These are phyloP conservation scores for Phymastichus coffea DNA, from an alignment of 1,140 invertebrate species.

Conservation along the genomic window DNA sequence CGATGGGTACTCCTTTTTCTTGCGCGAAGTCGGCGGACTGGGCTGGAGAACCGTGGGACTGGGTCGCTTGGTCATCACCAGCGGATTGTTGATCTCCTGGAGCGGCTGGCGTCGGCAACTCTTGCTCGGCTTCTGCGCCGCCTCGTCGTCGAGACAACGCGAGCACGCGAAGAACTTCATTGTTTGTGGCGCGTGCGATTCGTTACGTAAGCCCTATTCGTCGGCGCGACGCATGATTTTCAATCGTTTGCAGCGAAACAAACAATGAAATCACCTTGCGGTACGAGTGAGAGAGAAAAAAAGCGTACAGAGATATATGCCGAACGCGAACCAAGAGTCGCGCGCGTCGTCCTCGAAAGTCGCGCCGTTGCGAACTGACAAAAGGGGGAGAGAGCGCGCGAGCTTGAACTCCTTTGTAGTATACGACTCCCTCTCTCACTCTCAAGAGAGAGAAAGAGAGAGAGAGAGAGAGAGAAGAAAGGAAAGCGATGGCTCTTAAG, in stretches of 20 bases:
- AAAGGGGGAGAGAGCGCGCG: neutral
- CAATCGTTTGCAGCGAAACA: slow-evolving; percentile 16
- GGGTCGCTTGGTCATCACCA: slow-evolving; percentile 46
- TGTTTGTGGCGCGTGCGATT: slow-evolving; percentile 25
- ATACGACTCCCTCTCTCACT: neutral
- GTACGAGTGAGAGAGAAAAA: no score
- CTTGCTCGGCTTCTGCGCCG: neutral
- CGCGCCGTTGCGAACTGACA: neutral
- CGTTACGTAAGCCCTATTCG: no score
- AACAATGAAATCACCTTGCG: slow-evolving; percentile 15
- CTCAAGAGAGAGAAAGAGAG: no score
- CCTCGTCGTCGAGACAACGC: slow-evolving; percentile 35
- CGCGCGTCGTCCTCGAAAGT: slow-evolving; percentile 9
- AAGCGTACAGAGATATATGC: no score
- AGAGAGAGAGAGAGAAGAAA: no score
- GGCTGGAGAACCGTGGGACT: neutral
- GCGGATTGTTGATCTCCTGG: slow-evolving; percentile 39
- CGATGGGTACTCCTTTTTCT: neutral
- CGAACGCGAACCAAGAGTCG: no score
- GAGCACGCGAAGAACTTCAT: slow-evolving; percentile 52
- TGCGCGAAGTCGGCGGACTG: neutral
- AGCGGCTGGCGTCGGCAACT: neutral
- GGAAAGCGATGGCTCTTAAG: slow-evolving; percentile 21
- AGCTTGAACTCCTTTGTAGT: neutral
- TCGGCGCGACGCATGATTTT: neutral